Evolutionary conservation across 2,888 invertebrate genomes (phyloP), one percentile per base, ranked within the genome.

Genomic region (Agrotis segetum): DNA sequence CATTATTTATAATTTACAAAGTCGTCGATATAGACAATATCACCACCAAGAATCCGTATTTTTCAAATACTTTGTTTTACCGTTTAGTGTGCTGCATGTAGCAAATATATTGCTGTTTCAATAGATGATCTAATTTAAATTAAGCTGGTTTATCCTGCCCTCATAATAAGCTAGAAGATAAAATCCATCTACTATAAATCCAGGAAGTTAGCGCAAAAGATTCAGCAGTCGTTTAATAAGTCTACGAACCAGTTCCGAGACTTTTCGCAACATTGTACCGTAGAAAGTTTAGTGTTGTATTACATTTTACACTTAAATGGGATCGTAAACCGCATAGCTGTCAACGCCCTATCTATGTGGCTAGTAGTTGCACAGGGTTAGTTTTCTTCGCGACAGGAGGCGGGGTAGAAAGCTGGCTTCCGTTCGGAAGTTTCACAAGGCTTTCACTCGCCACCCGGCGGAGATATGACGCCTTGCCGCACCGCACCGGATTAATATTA

Each of bases 401-500:
- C 88, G 92, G 94, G 94, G 94, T 95, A 95, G 95, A 95, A 95
- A 95, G 95, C 89, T 88, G 79, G 91, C 93, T 95, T 95, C 95
- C 95, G 95, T 89, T 94, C 91, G 91, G 92, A 92, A 93, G 94
- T 95, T 95, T 95, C 95, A 90, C 94, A 91, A 86, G 90, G 94
- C 95, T 96, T 96, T 96, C 95, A 93, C 95, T 94, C 85, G 89
- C 82, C 80, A 84, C 84, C 84, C 84, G 82, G 82, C 84, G 88
- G 88, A 91, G 89, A 90, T 91, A 88, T 89, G 88, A 89, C 88
- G 89, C 88, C 87, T 87, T 84, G 73, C 86, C 81, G 85, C 81
- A 83, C 74, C 75, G 67, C 81, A 85, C 80, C 85, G 85, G 87
- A 87, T 90, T 84, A 89, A 90, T 91, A 87, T 88, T 90, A 89